Percentiles rank a stretch among this genome's conserved stretches.
Conservation (phyloP, 2,888 invertebrate genomes). For the Drosophila eohydei region DNA sequence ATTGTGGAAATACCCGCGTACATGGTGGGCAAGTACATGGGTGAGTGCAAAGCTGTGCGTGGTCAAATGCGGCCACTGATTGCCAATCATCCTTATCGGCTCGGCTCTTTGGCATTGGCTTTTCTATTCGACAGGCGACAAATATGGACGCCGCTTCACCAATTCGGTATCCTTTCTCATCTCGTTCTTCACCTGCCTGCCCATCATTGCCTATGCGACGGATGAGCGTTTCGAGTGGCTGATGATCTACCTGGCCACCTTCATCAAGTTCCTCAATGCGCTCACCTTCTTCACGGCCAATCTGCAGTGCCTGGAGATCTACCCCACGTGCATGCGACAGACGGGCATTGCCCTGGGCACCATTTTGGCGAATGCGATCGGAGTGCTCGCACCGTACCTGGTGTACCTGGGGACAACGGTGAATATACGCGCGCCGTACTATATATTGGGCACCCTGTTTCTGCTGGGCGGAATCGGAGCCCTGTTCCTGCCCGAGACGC, state of each 20-base stretch:
- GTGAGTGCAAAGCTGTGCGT: slow-evolving; percentile 67
- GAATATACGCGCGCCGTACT: slow-evolving; percentile 85
- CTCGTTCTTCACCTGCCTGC: slow-evolving; percentile 84
- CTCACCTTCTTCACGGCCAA: slow-evolving; percentile 87
- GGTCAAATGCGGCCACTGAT: slow-evolving; percentile 46
- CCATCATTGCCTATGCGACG: slow-evolving; percentile 84
- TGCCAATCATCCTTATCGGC: slow-evolving; percentile 39
- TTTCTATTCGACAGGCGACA: slow-evolving; percentile 83
- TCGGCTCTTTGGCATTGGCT: slow-evolving; percentile 1
- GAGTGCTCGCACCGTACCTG: slow-evolving; percentile 87
- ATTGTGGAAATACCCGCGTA: slow-evolving; percentile 88
- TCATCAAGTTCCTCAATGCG: slow-evolving; percentile 86
- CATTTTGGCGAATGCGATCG: slow-evolving; percentile 86
- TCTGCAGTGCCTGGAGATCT: slow-evolving; percentile 88
- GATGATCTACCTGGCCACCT: slow-evolving; percentile 84
- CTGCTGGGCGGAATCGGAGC: slow-evolving; percentile 85
- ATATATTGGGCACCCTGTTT: slow-evolving; percentile 84
- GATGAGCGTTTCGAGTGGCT: slow-evolving; percentile 79
- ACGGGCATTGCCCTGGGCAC: slow-evolving; percentile 88
- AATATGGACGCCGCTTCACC: slow-evolving; percentile 86
- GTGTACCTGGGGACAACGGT: slow-evolving; percentile 86
- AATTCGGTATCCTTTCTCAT: slow-evolving; percentile 85
- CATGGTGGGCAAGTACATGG: slow-evolving; percentile 86
- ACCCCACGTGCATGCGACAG: slow-evolving; percentile 89
- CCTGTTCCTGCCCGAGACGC: slow-evolving; percentile 88